A percentile compares a stretch with the other conserved stretches of the same genome.
phyloP scores from a whole-genome alignment of 1,140 invertebrate species.

The Tribolium madens region DNA sequence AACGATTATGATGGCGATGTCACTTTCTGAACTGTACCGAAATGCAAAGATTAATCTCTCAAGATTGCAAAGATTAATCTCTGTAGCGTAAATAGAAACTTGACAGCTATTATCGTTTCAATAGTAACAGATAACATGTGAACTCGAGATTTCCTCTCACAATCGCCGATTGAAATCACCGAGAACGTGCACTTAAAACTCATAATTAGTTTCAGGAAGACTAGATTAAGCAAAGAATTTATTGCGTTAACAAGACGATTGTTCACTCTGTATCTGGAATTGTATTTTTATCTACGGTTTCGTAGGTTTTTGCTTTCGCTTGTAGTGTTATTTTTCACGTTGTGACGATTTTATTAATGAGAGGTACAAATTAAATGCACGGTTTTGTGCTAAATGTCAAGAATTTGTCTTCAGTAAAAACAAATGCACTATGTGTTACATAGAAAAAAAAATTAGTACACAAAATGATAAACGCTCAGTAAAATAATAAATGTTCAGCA shows the following conservation, averaged over 20 bases:
- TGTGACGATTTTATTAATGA: too few species aligned
- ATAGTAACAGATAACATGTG: constrained; percentile 26
- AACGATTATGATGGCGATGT: background rate
- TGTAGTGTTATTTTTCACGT: background rate
- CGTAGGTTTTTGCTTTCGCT: constrained; percentile 8
- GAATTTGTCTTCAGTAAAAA: too few species aligned
- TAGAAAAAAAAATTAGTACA: too few species aligned
- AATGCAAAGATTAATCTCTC: background rate
- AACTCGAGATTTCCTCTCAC: constrained; percentile 39
- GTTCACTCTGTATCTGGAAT: constrained; percentile 34
- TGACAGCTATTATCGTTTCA: constrained; percentile 28
- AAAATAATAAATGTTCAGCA: too few species aligned
- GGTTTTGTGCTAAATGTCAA: too few species aligned
- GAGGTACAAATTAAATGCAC: too few species aligned
- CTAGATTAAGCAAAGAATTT: constrained; percentile 39
- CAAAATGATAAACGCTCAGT: too few species aligned
- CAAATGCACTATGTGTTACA: too few species aligned
- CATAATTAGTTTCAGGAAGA: constrained; percentile 46
- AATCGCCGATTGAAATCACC: constrained; percentile 44
- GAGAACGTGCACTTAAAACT: constrained; percentile 40
- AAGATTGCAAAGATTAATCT: background rate
- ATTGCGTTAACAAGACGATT: constrained; percentile 38
- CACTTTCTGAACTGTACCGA: background rate
- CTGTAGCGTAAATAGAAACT: constrained; percentile 9
- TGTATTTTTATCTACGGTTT: background rate